Evolutionary conservation across 2,888 invertebrate species (phyloP).

Genomic region (Nomada hirtipes): DNA sequence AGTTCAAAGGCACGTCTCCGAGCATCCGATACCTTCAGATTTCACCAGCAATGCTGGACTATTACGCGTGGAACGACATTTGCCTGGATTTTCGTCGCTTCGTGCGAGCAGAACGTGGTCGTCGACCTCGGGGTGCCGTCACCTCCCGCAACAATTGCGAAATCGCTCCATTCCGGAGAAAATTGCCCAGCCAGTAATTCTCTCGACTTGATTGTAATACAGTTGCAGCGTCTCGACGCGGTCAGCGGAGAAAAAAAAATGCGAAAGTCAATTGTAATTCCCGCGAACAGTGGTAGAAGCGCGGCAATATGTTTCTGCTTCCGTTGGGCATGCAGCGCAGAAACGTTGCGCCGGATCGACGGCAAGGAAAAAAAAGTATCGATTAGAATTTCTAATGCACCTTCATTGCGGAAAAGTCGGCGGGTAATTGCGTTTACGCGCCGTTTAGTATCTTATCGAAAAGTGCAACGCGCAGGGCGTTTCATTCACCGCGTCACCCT

Average conservation of each 20-base stretch:
- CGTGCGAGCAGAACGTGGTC: slow-evolving; percentile 10
- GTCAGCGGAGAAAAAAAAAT: not conserved
- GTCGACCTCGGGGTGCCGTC: slow-evolving; percentile 34
- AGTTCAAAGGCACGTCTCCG: not conserved
- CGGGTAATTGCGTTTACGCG: slow-evolving; percentile 22
- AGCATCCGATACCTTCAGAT: not conserved
- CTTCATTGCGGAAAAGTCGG: slow-evolving; percentile 23
- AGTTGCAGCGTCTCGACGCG: slow-evolving; percentile 17
- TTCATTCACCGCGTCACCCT: not conserved
- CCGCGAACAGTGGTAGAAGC: not conserved
- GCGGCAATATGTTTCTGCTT: not conserved
- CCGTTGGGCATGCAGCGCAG: not conserved
- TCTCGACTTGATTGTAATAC: slow-evolving; percentile 27
- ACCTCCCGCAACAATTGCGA: slow-evolving; percentile 49
- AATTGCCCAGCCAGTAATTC: slow-evolving; percentile 50
- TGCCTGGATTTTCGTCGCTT: not conserved
- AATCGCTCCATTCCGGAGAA: slow-evolving; percentile 52
- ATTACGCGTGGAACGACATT: not conserved
- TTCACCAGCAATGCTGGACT: not conserved
- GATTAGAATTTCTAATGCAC: slow-evolving; percentile 47
- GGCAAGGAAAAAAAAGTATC: not conserved
- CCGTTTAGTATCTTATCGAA: slow-evolving; percentile 21
- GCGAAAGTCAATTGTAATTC: slow-evolving; percentile 16
- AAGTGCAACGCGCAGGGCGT: not conserved
- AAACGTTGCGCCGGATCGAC: not conserved